These are phyloP conservation scores for Xestia rhomboidea DNA, from an alignment of 2,888 invertebrate genomes.

Conservation along the genomic window DNA sequence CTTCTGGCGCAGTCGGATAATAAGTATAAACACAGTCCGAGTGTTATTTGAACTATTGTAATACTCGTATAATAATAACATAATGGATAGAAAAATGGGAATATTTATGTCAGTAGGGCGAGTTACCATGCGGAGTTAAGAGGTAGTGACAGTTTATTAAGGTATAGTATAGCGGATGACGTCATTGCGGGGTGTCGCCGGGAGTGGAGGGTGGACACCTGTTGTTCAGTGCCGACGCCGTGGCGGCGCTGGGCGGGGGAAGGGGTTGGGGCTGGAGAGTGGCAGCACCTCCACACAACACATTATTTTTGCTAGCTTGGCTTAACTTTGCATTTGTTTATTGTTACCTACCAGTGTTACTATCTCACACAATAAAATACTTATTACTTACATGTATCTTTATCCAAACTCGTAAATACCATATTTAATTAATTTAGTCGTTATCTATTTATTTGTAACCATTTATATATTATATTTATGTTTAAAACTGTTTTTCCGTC, in stretches of 20 bases:
- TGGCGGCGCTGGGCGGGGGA: background rate
- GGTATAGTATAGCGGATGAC: conserved; percentile 43
- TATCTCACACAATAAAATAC: too few relatives aligned
- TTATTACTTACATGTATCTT: too few relatives aligned
- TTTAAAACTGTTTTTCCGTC: too few relatives aligned
- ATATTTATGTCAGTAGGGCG: conserved; percentile 10
- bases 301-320: too few relatives aligned
- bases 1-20: too few relatives aligned
- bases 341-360: too few relatives aligned
- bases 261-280: background rate
- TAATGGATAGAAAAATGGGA: background rate
- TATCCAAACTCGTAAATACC: too few relatives aligned
- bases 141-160: background rate
- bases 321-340: too few relatives aligned
- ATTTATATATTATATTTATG: too few relatives aligned
- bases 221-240: conserved; percentile 36
- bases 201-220: conserved; percentile 32
- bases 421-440: too few relatives aligned
- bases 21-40: background rate
- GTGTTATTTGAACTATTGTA: background rate
- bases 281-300: background rate
- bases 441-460: too few relatives aligned
- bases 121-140: background rate
- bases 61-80: background rate
- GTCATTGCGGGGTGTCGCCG: conserved; percentile 30